Evolutionary conservation across 2,797 vertebrate genomes (phyloP).

Genomic region (Halcyon smyrnensis): DNA sequence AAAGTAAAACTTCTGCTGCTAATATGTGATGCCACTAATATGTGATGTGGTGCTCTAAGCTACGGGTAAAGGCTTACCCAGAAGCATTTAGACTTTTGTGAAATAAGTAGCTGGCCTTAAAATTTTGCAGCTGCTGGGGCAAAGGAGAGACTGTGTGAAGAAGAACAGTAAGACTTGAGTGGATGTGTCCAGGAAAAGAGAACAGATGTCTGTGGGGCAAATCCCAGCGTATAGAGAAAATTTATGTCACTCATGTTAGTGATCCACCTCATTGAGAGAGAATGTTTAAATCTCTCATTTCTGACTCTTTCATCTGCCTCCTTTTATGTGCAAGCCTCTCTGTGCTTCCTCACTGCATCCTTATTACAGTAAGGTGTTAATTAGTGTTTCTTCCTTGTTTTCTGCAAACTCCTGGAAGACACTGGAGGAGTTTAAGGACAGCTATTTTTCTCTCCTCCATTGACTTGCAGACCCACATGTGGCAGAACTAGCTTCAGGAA

Average conservation of each 20-base stretch:
- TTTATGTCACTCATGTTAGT: fast-evolving
- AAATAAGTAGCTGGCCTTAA: background rate
- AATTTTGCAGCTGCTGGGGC: background rate
- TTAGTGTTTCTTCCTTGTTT: background rate
- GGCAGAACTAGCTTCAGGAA: background rate
- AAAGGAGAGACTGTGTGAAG: background rate
- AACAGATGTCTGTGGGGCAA: background rate
- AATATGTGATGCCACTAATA: background rate
- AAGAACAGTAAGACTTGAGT: background rate
- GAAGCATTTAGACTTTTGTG: background rate
- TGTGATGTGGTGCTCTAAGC: background rate
- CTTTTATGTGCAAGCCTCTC: background rate
- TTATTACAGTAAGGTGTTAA: background rate
- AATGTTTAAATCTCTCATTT: background rate
- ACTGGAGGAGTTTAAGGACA: background rate
- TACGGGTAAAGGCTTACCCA: background rate
- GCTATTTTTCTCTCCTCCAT: background rate
- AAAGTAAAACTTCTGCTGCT: constrained; percentile 18
- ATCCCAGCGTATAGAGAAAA: background rate
- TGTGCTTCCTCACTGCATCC: background rate
- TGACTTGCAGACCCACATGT: background rate
- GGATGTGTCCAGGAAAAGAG: background rate
- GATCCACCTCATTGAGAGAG: background rate
- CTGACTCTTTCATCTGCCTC: background rate
- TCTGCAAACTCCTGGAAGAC: background rate